Evolutionary conservation across 2,113 vertebrate species (phyloP).

Genomic region (Pithys albifrons): DNA sequence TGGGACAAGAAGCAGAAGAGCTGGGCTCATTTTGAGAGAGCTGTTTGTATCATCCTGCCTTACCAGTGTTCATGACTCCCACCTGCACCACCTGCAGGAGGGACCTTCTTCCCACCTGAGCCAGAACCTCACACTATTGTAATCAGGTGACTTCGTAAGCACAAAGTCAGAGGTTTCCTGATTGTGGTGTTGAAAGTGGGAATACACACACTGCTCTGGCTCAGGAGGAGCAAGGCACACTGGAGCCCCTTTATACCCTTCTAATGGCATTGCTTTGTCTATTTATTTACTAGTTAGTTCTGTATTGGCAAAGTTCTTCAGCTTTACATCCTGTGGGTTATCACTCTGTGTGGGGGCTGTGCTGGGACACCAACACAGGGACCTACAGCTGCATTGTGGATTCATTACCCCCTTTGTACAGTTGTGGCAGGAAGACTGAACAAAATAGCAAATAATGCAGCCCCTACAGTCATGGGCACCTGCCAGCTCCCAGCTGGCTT

Average conservation of each 20-base stretch:
- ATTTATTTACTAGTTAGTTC: background rate
- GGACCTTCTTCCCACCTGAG: background rate
- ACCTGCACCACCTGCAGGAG: background rate
- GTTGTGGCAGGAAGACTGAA: background rate
- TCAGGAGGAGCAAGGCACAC: background rate
- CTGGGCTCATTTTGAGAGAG: fast-evolving
- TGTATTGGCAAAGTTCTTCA: background rate
- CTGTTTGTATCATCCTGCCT: background rate
- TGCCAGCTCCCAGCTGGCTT: background rate
- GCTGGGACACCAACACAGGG: background rate
- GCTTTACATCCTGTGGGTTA: background rate
- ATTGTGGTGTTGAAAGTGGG: background rate
- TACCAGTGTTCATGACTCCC: background rate
- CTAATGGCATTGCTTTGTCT: too few species aligned
- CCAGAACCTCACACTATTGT: background rate
- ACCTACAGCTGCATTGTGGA: background rate
- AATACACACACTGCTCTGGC: background rate
- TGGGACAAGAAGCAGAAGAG: fast-evolving
- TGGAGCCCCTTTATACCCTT: background rate
- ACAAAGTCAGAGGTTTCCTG: background rate
- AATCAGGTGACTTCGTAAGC: background rate
- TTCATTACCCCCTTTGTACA: background rate
- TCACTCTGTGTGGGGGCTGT: background rate
- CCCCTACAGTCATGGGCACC: background rate
- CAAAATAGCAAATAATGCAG: background rate